Evolutionary conservation across 2,888 invertebrate species (phyloP).

Genomic region (Campopleginae sp.): DNA sequence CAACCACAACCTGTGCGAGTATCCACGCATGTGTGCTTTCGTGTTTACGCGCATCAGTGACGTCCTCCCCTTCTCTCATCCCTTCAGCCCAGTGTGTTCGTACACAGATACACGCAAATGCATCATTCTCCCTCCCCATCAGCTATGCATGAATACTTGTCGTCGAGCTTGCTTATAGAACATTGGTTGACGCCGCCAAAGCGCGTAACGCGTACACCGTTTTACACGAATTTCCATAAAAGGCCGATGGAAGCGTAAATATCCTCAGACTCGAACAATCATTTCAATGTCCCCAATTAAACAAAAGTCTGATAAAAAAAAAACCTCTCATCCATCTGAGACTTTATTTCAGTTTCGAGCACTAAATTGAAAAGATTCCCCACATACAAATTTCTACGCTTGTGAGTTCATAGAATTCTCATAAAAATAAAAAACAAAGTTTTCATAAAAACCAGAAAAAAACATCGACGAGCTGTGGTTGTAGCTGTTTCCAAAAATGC

Average conservation of each 20-base stretch:
- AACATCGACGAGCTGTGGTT: no score
- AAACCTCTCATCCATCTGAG: neutral
- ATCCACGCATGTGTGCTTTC: conserved; percentile 60
- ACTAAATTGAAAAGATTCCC: neutral
- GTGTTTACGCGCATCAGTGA: conserved; percentile 58
- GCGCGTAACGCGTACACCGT: conserved; percentile 14
- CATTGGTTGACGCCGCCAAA: conserved; percentile 28
- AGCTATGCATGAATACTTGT: conserved; percentile 57
- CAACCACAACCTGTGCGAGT: conserved; percentile 40
- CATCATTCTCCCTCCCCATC: conserved; percentile 40
- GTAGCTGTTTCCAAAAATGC: no score
- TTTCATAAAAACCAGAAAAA: no score
- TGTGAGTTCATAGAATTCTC: neutral
- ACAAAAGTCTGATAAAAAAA: neutral
- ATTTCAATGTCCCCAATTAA: neutral
- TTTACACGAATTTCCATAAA: conserved; percentile 36
- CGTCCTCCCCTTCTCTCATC: conserved; percentile 20
- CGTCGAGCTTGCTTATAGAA: conserved; percentile 46
- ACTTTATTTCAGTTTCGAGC: neutral
- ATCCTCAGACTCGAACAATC: conserved; percentile 1
- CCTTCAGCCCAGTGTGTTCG: neutral
- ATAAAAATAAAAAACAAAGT: no score
- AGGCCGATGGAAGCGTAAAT: conserved; percentile 40
- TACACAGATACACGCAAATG: conserved; percentile 46
- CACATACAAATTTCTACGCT: neutral